Evolutionary conservation across 1,140 invertebrate species (phyloP), one percentile per base, ranked within the genome.

Genomic region (Cheumatopsyche charites): DNA sequence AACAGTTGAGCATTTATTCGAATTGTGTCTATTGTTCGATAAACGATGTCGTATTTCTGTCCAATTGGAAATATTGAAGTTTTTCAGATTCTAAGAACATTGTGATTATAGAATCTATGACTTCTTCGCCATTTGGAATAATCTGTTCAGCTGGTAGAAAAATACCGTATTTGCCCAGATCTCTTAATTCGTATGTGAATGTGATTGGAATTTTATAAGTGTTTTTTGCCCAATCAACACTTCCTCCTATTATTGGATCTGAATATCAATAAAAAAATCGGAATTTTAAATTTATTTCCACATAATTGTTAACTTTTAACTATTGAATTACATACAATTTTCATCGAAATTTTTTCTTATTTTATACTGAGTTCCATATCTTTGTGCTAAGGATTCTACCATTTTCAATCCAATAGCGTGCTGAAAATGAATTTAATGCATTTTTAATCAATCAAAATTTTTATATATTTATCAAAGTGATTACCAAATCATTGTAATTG

Each of bases 71-170:
- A 55, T 82, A 80, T 0, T 80, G 81, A 49, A 81, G 81, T 67
- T 80, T 77, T 23, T 80, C 80, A 0, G 85, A 87, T 74, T 88
- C 86, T 25, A 85, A 76, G 52, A 91, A 84, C 68, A 91, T 81
- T 7, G 86, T 87, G 0, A 90, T 61, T 2, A 90, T 76, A 5
- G 87, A 88, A 71, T 88, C 89, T 41, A 89, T 77, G 3, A 90
- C 88, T 83, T 95, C 93, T 73, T 88, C 80, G 26, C 85, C 88
- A 41, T 91, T 92, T 0, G 90, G 89, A 36, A 89, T 81, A 69
- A 96, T 95, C 78, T 92, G 87, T 41, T 86, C 80, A 3, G 90
- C 82, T 0, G 93, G 93, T 15, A 96, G 82, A 0, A 93, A 12
- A 79, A 96, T 96, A 0, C 92, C 93, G 72, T 89, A 86, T 63